Conservation (phyloP, 2,888 invertebrate genomes). For the Esperia sulphurella region DNA sequence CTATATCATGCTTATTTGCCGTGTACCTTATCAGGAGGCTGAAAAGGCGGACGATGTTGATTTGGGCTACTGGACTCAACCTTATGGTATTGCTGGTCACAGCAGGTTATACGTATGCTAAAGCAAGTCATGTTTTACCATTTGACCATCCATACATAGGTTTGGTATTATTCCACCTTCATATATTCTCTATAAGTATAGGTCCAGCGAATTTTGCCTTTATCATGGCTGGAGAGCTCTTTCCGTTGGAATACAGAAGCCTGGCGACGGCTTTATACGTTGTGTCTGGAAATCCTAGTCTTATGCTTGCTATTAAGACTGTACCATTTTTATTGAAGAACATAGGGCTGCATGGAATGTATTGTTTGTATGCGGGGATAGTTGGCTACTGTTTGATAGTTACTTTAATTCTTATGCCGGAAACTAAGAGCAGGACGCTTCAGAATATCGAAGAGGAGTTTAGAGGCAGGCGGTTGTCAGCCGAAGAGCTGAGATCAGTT, state of each 20-base stretch:
- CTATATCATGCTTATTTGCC: too few species aligned
- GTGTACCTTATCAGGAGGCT: constrained; percentile 56
- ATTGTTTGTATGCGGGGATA: too few species aligned
- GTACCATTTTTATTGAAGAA: constrained; percentile 39
- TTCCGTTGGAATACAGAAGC: constrained; percentile 48
- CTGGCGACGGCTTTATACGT: constrained; percentile 60
- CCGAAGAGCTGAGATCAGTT: too few species aligned
- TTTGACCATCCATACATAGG: constrained; percentile 44
- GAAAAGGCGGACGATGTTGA: constrained; percentile 52
- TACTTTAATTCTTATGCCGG: too few species aligned
- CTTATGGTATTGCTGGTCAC: constrained; percentile 38
- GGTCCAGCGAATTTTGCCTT: constrained; percentile 83
- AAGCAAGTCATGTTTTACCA: constrained; percentile 27
- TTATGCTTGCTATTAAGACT: constrained; percentile 32
- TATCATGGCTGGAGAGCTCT: constrained; percentile 77
- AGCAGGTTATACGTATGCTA: constrained; percentile 45
- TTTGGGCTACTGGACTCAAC: constrained; percentile 40
- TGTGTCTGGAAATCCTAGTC: constrained; percentile 39
- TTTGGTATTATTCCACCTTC: constrained; percentile 32
- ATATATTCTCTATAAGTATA: constrained; percentile 72
- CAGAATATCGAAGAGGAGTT: too few species aligned
- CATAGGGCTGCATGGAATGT: too few species aligned
- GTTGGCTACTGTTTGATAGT: too few species aligned
- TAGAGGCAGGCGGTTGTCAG: too few species aligned
- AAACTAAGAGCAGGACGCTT: too few species aligned